These are phyloP conservation scores for Calameuta filiformis DNA, from an alignment of 2,888 invertebrate species.

Conservation along the genomic window DNA sequence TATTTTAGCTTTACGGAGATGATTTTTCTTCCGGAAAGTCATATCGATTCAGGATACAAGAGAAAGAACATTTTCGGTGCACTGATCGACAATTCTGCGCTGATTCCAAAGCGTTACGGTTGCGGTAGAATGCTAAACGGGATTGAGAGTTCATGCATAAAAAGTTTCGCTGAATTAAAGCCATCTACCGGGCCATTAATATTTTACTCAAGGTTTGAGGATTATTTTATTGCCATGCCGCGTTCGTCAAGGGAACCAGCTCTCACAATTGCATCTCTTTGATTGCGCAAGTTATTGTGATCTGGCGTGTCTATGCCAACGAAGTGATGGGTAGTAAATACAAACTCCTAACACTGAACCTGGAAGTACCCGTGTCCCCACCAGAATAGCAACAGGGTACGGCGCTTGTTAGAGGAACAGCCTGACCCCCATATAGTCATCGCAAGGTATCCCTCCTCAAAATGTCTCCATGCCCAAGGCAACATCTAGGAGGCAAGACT, in stretches of 20 bases:
- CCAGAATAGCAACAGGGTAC: conserved; percentile 31
- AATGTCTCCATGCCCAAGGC: conserved; percentile 36
- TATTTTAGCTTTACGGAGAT: background rate
- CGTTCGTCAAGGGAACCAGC: conserved; percentile 13
- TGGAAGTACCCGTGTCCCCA: conserved; percentile 23
- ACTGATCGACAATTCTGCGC: background rate
- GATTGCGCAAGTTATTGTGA: background rate
- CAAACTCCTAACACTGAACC: background rate
- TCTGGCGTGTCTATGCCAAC: background rate
- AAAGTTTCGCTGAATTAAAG: background rate
- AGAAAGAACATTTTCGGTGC: background rate
- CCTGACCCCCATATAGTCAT: conserved; percentile 33
- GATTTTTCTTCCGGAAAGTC: background rate
- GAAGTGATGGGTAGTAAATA: background rate
- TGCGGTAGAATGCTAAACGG: background rate
- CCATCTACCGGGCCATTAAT: background rate
- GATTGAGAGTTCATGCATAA: background rate
- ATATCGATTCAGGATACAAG: background rate
- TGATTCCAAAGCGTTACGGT: background rate
- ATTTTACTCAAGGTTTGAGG: conserved; percentile 19
- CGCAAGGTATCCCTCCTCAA: conserved; percentile 39
- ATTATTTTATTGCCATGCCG: conserved; percentile 25
- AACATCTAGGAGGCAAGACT: conserved; percentile 33
- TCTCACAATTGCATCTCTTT: conserved; percentile 16
- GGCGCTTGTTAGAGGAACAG: conserved; percentile 11